Conservation (phyloP, 2,113 vertebrate species). For the Rhinogobius similis region DNA sequence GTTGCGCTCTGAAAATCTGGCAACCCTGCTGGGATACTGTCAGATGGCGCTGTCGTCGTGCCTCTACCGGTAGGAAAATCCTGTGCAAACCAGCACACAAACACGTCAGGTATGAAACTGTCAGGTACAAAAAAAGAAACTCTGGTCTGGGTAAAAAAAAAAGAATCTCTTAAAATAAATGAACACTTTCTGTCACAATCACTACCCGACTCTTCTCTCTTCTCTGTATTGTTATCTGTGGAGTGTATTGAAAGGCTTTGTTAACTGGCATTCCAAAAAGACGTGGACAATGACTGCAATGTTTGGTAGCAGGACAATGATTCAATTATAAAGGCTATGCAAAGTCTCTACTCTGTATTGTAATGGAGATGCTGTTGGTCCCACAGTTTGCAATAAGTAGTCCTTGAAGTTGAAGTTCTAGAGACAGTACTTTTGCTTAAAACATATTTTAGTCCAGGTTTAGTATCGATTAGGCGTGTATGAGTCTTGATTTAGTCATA, state of each 20-base stretch:
- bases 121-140: too few species aligned
- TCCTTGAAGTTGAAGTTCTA: neutral
- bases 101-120: too few species aligned
- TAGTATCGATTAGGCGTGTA: neutral
- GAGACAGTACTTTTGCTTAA: neutral
- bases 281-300: slow-evolving; percentile 43
- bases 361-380: slow-evolving; percentile 62
- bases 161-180: too few species aligned
- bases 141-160: too few species aligned
- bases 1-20: neutral
- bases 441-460: neutral
- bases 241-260: slow-evolving; percentile 29
- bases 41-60: too few species aligned
- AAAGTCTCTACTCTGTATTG: slow-evolving; percentile 31
- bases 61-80: too few species aligned
- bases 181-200: neutral
- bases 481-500: too few species aligned
- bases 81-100: too few species aligned
- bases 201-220: slow-evolving; percentile 22
- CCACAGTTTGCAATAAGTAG: slow-evolving; percentile 10
- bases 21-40: neutral
- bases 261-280: slow-evolving; percentile 22
- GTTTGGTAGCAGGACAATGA: slow-evolving; percentile 20
- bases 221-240: slow-evolving; percentile 40
- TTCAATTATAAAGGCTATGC: slow-evolving; percentile 6